Base-by-base conservation (phyloP, 2,888 invertebrate species). In the Eilema caniola region DNA sequence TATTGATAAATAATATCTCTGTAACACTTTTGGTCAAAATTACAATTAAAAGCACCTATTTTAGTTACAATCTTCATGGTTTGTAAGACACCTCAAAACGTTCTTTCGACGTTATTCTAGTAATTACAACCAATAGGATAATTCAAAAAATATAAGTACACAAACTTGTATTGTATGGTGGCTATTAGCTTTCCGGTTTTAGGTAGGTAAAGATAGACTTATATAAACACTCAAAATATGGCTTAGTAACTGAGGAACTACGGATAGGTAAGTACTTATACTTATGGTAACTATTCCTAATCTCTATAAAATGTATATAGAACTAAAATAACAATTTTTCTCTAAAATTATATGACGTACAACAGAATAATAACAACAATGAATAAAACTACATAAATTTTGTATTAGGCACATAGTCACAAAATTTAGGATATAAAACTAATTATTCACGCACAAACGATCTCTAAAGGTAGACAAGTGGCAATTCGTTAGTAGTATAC, bases 321-420 rank as follows among this genome's bases (percentile, higher is more conserved):
- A 28, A 16, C 25, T 25, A 59, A 59, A 53, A 33, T 64, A n/a
- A 64, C 53, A 33, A 62, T 31, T 37, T 16, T 31, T 62, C 16
- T 8, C 37, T 62, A 62, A 62, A 33, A 62, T 31, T 64, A 53
- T 25, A 64, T 64, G 24, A 24, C 24, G 25, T 33, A 62, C 62
- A 33, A 31, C 53, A 41, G 41, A 25, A 64, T 41, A 37, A 37
- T 37, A 53, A 53, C 24, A 65, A 53, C 62, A 41, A 62, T n/a
- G 37, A 41, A 24, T 62, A 65, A 24, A 24, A 47, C 41, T 65
- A 41, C 14, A 47, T 25, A 53, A 65, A 28, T 47, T 47, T 65
- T 53, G 47, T 65, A 24, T 47, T 65, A 65, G 53, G 53, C 37
- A 65, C 28, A 53, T 65, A 65, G 25, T 65, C 59, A 59, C 25